These are phyloP conservation scores for Botia almorhae DNA, from an alignment of 2,797 vertebrate species.

Conservation along the genomic window DNA sequence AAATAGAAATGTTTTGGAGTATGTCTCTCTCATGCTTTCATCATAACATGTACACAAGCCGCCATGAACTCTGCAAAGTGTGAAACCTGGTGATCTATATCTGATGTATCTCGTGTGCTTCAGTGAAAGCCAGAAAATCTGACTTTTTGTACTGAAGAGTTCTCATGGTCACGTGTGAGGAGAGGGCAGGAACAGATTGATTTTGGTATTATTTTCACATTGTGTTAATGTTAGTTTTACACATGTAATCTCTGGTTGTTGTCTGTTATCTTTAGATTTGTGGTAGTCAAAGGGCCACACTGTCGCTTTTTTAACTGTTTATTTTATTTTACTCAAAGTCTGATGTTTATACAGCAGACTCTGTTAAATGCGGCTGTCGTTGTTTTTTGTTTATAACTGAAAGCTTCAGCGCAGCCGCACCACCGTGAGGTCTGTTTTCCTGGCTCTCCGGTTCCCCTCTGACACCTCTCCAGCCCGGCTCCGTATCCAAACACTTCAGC, in stretches of 20 bases:
- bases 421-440: constrained; percentile 26
- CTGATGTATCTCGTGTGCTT: too few relatives aligned
- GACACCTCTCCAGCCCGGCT: constrained; percentile 42
- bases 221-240: too few relatives aligned
- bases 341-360: neutral
- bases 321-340: neutral
- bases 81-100: too few relatives aligned
- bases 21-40: too few relatives aligned
- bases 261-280: neutral
- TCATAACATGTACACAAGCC: too few relatives aligned
- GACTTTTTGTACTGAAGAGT: too few relatives aligned
- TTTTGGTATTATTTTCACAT: neutral
- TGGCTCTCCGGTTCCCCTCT: constrained; percentile 36
- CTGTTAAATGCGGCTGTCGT: neutral
- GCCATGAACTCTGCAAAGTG: too few relatives aligned
- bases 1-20: too few relatives aligned
- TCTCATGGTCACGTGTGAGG: neutral
- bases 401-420: neutral
- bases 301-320: neutral
- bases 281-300: neutral
- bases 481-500: constrained; percentile 47
- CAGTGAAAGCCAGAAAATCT: too few relatives aligned
- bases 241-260: neutral
- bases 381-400: constrained; percentile 7
- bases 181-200: neutral